Conservation (phyloP, 37 sponge, comb jelly and placozoan genomes). For the Amphimedon queenslandica region DNA sequence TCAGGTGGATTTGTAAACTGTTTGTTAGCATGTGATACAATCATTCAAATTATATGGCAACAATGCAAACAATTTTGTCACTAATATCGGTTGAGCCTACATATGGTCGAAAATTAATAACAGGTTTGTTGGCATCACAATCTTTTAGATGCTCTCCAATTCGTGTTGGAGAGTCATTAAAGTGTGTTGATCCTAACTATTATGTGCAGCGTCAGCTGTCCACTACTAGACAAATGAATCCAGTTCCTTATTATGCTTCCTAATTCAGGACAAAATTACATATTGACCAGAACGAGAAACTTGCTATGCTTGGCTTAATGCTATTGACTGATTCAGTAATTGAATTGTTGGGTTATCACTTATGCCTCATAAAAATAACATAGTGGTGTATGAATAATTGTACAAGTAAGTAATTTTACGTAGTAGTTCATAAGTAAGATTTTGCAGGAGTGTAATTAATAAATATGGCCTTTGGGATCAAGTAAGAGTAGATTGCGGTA, state of each 20-base stretch:
- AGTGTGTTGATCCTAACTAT: constrained; percentile 13
- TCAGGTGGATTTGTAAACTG: no score
- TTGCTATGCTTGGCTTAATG: constrained; percentile 62
- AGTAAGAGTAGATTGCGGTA: no score
- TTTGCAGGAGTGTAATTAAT: no score
- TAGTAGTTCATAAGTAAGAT: no score
- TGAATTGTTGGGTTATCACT: constrained; percentile 37
- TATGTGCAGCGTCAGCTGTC: neutral
- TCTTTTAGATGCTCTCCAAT: constrained; percentile 3
- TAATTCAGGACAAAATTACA: constrained; percentile 69
- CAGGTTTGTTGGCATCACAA: constrained; percentile 16
- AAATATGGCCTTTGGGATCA: no score
- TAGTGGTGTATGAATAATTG: constrained; percentile 34
- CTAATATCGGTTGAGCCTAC: constrained; percentile 16
- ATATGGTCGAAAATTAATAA: constrained; percentile 33
- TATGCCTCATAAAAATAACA: constrained; percentile 64
- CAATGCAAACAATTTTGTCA: no score
- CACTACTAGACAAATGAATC: constrained; percentile 25
- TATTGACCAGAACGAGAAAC: constrained; percentile 69
- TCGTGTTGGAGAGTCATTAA: constrained; percentile 24
- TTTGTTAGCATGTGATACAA: no score
- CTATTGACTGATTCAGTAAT: constrained; percentile 51
- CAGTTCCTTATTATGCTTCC: constrained; percentile 49
- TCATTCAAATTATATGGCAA: no score
- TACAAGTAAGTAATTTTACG: constrained; percentile 2